Base-by-base conservation (phyloP, 2,888 invertebrate species). In the Pollenia labialis region DNA sequence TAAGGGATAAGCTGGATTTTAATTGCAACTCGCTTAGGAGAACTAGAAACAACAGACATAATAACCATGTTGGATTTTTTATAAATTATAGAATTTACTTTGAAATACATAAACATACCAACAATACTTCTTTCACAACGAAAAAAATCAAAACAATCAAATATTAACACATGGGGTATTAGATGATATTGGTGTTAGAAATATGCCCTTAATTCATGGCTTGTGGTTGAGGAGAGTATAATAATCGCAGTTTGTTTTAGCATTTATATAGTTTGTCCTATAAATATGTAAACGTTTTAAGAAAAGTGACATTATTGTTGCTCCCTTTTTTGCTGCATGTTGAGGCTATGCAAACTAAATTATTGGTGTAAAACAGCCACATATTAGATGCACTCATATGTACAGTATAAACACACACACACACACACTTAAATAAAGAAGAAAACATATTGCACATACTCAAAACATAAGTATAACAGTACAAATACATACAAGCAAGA, bases 301-400 rank as follows among this genome's bases (percentile, higher is more conserved):
- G 6, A 74, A 54, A n/a, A 62, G 74, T 74, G 79, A 80, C 69
- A 54, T 69, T 80, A 80, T 74, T 79, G 81, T 81, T 60, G 48
- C 6, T 44, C 10, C n/a, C 16, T 32, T 69, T 66, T 71, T 46
- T 68, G 60, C 48, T 72, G 46, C 40, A 64, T 52, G 66, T 74
- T 80, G 58, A 58, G 79, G 80, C 81, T 83, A 86, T 76, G 80
- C 76, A 83, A 86, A 86, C 80, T 76, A 81, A 83, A 72, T 83
- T 83, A 83, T 83, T 83, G 86, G 80, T 83, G 83, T 72, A 76
- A 76, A 83, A 56, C 76, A 52, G 58, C 74, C 81, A 72, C 64
- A 76, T 60, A 71, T 48, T 68, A 79, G 77, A 48, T 54, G 64
- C 14, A n/a, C 48, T 32, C 7, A 48, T 9, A 77, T 48, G 48